Conservation (phyloP, 2,888 invertebrate species). For the Plutella xylostella region DNA sequence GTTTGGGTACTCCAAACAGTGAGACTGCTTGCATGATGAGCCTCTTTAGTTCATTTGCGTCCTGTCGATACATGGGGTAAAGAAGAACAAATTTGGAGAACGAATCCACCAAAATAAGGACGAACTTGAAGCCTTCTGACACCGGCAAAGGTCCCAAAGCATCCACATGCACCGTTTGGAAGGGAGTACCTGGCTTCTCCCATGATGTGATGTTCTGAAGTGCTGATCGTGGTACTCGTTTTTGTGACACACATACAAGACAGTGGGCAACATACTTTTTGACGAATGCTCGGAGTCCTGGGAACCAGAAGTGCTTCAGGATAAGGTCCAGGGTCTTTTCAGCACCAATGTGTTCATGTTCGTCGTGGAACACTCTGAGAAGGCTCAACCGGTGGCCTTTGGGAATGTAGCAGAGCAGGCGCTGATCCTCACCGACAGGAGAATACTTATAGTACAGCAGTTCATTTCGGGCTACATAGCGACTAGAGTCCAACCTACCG, state of each 20-base stretch:
- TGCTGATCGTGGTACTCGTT: conserved; percentile 2
- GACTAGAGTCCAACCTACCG: conserved; percentile 1
- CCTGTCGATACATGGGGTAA: conserved; percentile 3
- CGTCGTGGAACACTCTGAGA: conserved; percentile 7
- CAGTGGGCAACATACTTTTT: conserved; percentile 5
- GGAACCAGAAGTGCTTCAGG: conserved; percentile 7
- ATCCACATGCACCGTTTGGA: conserved; percentile 16
- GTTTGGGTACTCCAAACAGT: conserved; percentile 5
- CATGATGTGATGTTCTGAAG: conserved; percentile 16
- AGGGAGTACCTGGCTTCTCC: conserved; percentile 18
- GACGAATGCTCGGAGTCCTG: background rate
- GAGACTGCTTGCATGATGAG: conserved; percentile 1
- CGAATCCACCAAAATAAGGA: conserved; percentile 2
- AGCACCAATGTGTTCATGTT: conserved; percentile 6
- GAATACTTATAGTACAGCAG: conserved; percentile 6
- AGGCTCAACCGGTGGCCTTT: conserved; percentile 7
- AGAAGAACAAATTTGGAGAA: conserved; percentile 6
- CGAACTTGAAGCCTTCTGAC: conserved; percentile 4
- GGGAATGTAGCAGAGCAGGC: conserved; percentile 4
- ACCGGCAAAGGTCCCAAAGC: conserved; percentile 3
- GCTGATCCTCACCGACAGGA: background rate
- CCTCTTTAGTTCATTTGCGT: conserved; percentile 1
- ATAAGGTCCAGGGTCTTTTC: conserved; percentile 2
- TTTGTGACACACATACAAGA: conserved; percentile 3
- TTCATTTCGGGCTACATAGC: conserved; percentile 2